Evolutionary conservation across 2,113 vertebrate genomes (phyloP), one percentile per base, ranked within the genome.

Genomic region (Syngnathoides biaculeatus): DNA sequence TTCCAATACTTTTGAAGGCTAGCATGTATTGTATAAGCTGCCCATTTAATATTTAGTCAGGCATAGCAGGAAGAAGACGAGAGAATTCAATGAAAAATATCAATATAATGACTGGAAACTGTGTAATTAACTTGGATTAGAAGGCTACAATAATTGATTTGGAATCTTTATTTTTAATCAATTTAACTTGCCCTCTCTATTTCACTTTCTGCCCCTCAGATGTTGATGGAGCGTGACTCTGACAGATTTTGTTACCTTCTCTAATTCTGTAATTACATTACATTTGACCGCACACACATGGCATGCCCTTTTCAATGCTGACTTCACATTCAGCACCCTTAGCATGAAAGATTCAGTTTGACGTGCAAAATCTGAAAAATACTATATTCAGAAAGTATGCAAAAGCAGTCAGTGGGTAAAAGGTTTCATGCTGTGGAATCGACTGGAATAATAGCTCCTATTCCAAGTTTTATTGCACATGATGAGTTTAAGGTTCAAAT

Each of bases 101-200:
- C 22, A 83, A 79, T 71, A 66, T 71, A 80, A 69, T 74, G 47
- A 87, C 81, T 50, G 64, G 74, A 84, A 79, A 82, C 66, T 78
- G 65, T 73, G 65, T 85, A 82, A 91, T 91, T 87, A 87, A 80
- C 74, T 85, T 84, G 77, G 80, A 72, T 86, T 76, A 69, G 78
- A 78, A 80, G 69, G 60, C 72, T 73, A 65, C 73, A 38, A 50
- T 50, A 19, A 65, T 81, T 76, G 74, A 64, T 74, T 67, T 72
- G 81, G 87, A 76, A 90, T 77, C 83, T 77, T 45, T 68, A 67
- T 80, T 87, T 83, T 71, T 71, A 83, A 87, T 88, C 78, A 78
- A 69, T 83, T 65, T 69, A 77, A 89, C 82, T 57, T 52, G 70
- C 48, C 65, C 68, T 64, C 53, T 74, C 60, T 55, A 20, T 43